Evolutionary conservation across 2,113 vertebrate species (phyloP).

Genomic region (Malaclemys terrapin): DNA sequence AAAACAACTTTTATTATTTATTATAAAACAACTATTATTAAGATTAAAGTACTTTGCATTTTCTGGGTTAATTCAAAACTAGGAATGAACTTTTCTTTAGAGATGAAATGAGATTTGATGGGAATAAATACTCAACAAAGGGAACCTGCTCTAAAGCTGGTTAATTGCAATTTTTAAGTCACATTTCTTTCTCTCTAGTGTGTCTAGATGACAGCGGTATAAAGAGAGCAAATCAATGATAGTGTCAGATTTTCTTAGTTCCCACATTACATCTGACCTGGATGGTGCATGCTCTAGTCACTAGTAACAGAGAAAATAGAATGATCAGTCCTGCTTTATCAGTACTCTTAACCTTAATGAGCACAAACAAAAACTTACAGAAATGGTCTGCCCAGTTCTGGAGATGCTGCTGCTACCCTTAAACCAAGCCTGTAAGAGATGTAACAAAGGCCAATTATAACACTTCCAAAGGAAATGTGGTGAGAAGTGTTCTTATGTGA

Average conservation of each 20-base stretch:
- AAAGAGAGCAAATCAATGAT: constrained; percentile 75
- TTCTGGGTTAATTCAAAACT: constrained; percentile 14
- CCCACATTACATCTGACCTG: constrained; percentile 61
- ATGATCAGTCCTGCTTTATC: not conserved
- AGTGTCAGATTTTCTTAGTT: constrained; percentile 71
- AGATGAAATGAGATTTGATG: constrained; percentile 5
- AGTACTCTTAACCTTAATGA: constrained; percentile 14
- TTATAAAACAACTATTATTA: not conserved
- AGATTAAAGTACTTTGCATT: not conserved
- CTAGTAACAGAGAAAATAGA: not conserved
- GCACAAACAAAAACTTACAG: constrained; percentile 6
- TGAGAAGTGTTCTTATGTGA: not conserved
- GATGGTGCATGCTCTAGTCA: constrained; percentile 1
- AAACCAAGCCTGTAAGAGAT: too few relatives aligned
- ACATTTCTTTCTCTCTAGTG: constrained; percentile 59
- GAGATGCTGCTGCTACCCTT: not conserved
- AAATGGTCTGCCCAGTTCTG: not conserved
- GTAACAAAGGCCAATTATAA: not conserved
- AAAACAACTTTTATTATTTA: not conserved
- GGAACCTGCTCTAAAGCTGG: constrained; percentile 47
- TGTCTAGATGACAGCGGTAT: constrained; percentile 50
- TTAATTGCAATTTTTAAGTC: constrained; percentile 77
- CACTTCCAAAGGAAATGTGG: not conserved
- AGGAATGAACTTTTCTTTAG: constrained; percentile 28
- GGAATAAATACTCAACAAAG: not conserved